Conservation (phyloP, 2,888 invertebrate genomes). For the Periphyllus acericola region DNA sequence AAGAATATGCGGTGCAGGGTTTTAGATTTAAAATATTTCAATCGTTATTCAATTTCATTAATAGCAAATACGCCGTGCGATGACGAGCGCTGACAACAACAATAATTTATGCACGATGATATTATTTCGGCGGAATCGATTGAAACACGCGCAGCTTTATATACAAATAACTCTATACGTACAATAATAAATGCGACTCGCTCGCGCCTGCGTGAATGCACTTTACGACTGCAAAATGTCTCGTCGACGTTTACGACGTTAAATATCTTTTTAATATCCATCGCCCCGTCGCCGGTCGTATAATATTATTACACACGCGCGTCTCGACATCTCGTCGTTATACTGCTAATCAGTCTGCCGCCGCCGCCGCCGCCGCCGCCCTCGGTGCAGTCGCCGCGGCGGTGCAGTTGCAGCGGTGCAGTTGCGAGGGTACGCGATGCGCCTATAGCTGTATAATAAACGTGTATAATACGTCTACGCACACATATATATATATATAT, state of each 20-base stretch:
- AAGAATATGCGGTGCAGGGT: no score
- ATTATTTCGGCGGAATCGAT: no score
- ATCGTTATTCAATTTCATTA: no score
- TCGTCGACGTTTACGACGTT: conserved; percentile 35
- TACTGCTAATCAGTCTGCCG: conserved; percentile 9
- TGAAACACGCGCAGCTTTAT: not conserved
- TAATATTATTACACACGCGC: not conserved
- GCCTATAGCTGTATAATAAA: not conserved
- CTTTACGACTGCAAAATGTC: conserved; percentile 24
- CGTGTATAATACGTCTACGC: no score
- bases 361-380: not conserved
- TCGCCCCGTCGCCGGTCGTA: conserved; percentile 38
- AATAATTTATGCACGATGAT: no score
- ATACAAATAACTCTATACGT: not conserved
- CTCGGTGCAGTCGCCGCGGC: not conserved
- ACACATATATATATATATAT: no score
- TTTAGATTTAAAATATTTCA: no score
- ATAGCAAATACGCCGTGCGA: no score
- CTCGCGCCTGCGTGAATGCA: not conserved
- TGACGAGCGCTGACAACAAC: no score
- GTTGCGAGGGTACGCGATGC: not conserved
- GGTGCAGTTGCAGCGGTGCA: not conserved
- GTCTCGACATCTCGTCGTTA: conserved; percentile 41
- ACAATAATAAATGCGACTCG: not conserved
- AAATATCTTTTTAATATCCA: conserved; percentile 41